Percentiles rank a stretch among this genome's conserved stretches.
These are phyloP conservation scores for Platorchestia sp. DNA, from an alignment of 1,140 invertebrate species.

Conservation along the genomic window DNA sequence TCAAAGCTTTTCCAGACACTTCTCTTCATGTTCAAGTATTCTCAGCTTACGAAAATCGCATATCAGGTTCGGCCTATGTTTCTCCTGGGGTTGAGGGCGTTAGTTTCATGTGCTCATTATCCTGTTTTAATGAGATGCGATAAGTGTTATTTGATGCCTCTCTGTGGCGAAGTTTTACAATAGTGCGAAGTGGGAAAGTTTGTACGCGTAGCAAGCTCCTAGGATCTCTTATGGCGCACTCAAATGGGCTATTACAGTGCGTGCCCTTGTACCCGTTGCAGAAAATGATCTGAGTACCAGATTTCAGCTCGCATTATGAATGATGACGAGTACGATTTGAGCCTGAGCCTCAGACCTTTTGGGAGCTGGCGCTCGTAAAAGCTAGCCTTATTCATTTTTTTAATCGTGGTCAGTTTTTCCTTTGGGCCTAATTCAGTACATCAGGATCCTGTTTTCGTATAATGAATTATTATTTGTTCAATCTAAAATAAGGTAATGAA, in stretches of 20 bases:
- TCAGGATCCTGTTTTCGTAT: not conserved
- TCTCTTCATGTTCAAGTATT: not conserved
- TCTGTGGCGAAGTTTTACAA: conserved; percentile 50
- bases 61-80: conserved; percentile 19
- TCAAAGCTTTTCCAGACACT: not conserved
- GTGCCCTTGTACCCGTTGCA: not conserved
- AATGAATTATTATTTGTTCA: not conserved
- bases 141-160: conserved; percentile 54
- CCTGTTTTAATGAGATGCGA: conserved; percentile 49
- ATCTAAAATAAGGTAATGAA: not conserved
- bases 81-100: not conserved
- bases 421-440: not conserved
- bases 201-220: not conserved
- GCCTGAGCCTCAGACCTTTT: not conserved
- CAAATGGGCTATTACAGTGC: not conserved
- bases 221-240: conserved; percentile 4
- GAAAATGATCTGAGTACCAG: not conserved
- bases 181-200: conserved; percentile 40
- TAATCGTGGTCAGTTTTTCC: not conserved
- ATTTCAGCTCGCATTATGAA: not conserved
- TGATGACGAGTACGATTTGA: not conserved
- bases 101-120: conserved; percentile 49
- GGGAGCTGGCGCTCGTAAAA: not conserved
- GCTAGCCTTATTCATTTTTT: not conserved
- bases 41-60: not conserved